Base-by-base conservation (phyloP, 2,888 invertebrate species). In the Megamerina dolium region DNA sequence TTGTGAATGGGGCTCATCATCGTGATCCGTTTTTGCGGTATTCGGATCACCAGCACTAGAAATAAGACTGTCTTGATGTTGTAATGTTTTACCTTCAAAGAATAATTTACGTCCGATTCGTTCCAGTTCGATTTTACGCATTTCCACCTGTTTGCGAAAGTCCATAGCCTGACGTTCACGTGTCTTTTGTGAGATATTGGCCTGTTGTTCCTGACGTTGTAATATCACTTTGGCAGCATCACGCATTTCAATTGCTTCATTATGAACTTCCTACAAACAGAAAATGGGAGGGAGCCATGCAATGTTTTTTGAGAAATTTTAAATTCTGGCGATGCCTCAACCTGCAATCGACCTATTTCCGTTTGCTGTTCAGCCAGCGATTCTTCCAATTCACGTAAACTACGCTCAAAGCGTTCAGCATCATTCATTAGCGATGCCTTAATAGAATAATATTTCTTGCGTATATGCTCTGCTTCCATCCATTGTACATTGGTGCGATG, bases 401-500 rank as follows among this genome's bases (percentile, higher is more conserved):
- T 83, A 43, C 81, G 81, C 62, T 86, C 85, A 53, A 85, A 87
- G 53, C 79, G 79, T 2, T 84, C 82, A 0, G 84, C 78, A 60
- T 87, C 87, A 12, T 81, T 79, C 63, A 81, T 73, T 1, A 87
- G 68, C 0, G 82, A 79, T 53, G 77, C 79, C 72, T 81, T 78
- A 42, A 88, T 87, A 2, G 81, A 79, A 27, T 77, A 72, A 60
- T 88, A 89, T 63, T 87, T 87, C 61, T 83, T 84, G 52, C 81
- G 81, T 6, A 88, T 81, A 51, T 87, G 79, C 55, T 84, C 82
- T 0, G 87, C 87, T 68, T 89, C 88, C 60, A 85, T 82, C 76
- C 85, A 83, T 72, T 88, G 87, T 23, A 89, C 83, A 41, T 85
- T 78, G 1, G 87, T 80, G 47, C 84, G 82, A 61, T 89, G 87